phyloP scores from a whole-genome alignment of 2,797 vertebrate species.

The Cetoscarus ocellatus region DNA sequence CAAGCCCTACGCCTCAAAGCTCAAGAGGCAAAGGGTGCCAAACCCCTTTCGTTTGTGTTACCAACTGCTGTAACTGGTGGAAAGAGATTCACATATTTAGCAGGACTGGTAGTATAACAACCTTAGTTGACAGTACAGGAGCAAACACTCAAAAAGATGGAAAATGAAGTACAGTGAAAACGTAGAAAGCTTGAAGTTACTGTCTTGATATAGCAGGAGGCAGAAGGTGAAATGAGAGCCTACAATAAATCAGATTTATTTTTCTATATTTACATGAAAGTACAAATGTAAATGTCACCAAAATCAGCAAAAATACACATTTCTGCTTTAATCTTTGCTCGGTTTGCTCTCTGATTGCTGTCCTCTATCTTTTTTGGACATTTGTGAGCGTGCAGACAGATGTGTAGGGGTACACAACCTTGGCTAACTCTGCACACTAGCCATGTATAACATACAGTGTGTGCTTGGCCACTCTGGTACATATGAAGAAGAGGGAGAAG shows the following conservation, averaged over 20 bases:
- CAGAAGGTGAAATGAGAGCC: too few relatives aligned
- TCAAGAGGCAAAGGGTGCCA: too few relatives aligned
- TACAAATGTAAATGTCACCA: conserved; percentile 6
- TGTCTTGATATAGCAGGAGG: too few relatives aligned
- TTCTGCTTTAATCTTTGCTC: conserved; percentile 2
- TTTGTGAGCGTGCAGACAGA: conserved; percentile 3
- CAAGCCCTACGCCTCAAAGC: too few relatives aligned
- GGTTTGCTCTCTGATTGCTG: not conserved
- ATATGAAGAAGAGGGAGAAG: conserved; percentile 36
- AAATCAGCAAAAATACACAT: conserved; percentile 7
- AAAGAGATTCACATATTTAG: too few relatives aligned
- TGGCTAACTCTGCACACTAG: conserved; percentile 1
- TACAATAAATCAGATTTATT: too few relatives aligned
- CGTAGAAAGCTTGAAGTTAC: too few relatives aligned
- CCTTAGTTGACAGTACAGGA: not conserved
- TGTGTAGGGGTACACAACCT: conserved; percentile 11
- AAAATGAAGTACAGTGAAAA: not conserved
- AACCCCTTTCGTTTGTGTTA: too few relatives aligned
- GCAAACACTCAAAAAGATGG: not conserved
- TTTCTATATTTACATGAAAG: too few relatives aligned
- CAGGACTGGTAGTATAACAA: too few relatives aligned
- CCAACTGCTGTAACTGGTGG: too few relatives aligned
- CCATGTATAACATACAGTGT: conserved; percentile 40
- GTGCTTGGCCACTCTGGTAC: conserved; percentile 36
- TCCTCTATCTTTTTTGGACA: not conserved